phyloP scores from a whole-genome alignment of 2,888 invertebrate species.

The Drosophila siamana region DNA sequence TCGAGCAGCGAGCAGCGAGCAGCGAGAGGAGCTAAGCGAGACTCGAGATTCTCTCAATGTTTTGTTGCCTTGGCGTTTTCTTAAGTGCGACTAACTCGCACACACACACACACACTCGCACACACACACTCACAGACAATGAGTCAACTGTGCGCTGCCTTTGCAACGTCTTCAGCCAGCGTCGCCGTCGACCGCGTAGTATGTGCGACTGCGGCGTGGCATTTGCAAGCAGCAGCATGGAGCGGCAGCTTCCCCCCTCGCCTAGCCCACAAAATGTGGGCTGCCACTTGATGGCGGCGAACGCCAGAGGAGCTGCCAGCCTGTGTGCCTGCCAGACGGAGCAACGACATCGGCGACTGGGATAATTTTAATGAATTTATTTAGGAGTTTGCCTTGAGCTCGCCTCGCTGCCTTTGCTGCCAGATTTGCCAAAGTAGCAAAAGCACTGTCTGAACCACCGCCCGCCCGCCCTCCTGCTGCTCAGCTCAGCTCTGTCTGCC shows the following conservation, averaged over 20 bases:
- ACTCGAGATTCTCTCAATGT: conserved; percentile 50
- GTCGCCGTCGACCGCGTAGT: conserved; percentile 71
- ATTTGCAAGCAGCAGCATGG: conserved; percentile 21
- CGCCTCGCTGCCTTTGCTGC: conserved; percentile 19
- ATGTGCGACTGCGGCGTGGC: conserved; percentile 67
- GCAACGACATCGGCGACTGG: conserved; percentile 64
- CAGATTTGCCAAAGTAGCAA: conserved; percentile 43
- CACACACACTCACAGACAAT: conserved; percentile 26
- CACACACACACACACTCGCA: conserved; percentile 19
- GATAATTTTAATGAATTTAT: conserved; percentile 83
- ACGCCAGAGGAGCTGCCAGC: conserved; percentile 16
- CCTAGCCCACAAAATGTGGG: conserved; percentile 71
- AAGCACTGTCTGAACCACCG: conserved; percentile 21
- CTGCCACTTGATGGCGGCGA: conserved; percentile 80
- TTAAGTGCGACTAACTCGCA: conserved; percentile 56
- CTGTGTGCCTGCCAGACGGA: conserved; percentile 52
- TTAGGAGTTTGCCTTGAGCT: conserved; percentile 67
- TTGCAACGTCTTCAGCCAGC: conserved; percentile 48
- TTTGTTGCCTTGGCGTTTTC: conserved; percentile 67
- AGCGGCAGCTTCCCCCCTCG: conserved; percentile 29
- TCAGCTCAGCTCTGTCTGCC: no score
- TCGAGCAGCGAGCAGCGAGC: conserved; percentile 9
- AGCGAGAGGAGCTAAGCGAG: conserved; percentile 52
- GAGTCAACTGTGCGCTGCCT: conserved; percentile 45
- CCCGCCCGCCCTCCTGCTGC: not conserved